Conservation (phyloP, 1,140 invertebrate species). For the Bombus affinis region DNA sequence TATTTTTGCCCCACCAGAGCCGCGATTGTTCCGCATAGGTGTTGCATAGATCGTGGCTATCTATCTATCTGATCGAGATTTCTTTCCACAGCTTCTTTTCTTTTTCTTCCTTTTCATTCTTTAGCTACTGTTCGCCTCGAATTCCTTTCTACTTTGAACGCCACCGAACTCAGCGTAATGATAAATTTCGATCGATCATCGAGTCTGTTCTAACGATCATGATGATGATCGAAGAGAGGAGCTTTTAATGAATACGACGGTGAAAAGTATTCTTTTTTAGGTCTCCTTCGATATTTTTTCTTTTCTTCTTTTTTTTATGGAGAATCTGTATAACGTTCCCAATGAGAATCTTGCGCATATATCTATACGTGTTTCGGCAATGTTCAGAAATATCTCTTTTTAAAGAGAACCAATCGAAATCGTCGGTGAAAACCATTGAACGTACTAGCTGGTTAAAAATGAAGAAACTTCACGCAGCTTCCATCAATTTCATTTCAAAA, state of each 20-base stretch:
- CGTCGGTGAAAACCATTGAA: no score
- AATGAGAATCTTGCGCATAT: no score
- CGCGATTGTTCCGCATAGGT: constrained; percentile 38
- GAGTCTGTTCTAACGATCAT: neutral
- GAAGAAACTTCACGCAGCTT: no score
- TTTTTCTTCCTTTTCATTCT: neutral
- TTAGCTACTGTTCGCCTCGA: neutral
- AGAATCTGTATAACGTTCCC: no score
- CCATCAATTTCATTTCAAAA: no score
- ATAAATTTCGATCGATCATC: neutral
- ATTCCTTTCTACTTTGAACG: constrained; percentile 24
- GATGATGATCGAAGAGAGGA: no score
- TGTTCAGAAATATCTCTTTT: no score
- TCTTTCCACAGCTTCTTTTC: constrained; percentile 1
- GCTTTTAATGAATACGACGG: neutral
- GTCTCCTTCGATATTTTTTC: neutral
- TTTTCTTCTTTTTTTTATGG: no score
- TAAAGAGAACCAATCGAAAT: no score
- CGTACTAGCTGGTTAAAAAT: no score
- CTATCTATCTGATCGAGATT: constrained; percentile 20
- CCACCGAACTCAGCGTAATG: neutral
- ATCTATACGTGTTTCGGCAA: no score
- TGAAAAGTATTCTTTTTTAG: no score
- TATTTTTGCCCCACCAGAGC: neutral
- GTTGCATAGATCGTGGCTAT: constrained; percentile 14